These are phyloP conservation scores for Morpho deidamia DNA, from an alignment of 2,888 invertebrate species.

Conservation along the genomic window DNA sequence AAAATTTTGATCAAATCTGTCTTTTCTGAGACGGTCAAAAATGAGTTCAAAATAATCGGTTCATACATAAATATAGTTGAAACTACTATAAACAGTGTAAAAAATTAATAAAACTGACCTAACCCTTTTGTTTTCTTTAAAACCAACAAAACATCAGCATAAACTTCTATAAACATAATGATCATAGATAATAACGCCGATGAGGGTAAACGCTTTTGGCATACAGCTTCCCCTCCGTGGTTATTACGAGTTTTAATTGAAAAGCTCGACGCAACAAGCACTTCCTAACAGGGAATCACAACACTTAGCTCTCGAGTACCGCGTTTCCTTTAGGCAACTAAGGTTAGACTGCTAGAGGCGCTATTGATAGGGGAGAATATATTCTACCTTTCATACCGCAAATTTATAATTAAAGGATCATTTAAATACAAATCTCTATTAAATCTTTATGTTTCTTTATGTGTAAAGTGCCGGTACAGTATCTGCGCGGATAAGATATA, in stretches of 20 bases:
- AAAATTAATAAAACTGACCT: no score
- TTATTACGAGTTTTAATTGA: slow-evolving; percentile 59
- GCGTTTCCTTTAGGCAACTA: slow-evolving; percentile 41
- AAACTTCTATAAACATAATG: neutral
- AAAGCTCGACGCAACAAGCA: slow-evolving; percentile 56
- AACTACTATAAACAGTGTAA: no score
- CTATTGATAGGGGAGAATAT: slow-evolving; percentile 38
- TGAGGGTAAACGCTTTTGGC: neutral
- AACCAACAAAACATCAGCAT: neutral
- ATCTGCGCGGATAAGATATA: no score
- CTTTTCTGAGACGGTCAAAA: no score
- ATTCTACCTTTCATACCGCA: slow-evolving; percentile 28
- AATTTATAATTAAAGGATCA: neutral
- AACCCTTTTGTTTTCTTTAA: no score
- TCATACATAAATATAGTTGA: no score
- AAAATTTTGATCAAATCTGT: no score
- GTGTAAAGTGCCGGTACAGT: neutral
- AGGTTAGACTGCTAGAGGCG: slow-evolving; percentile 38
- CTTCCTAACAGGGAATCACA: slow-evolving; percentile 61
- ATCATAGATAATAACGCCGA: neutral
- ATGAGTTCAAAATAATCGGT: no score
- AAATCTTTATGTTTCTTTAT: neutral
- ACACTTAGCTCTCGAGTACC: slow-evolving; percentile 39
- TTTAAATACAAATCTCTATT: neutral
- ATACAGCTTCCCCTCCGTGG: slow-evolving; percentile 30